Base-by-base conservation (phyloP, 2,113 vertebrate genomes). In the Phyllostomus discolor region DNA sequence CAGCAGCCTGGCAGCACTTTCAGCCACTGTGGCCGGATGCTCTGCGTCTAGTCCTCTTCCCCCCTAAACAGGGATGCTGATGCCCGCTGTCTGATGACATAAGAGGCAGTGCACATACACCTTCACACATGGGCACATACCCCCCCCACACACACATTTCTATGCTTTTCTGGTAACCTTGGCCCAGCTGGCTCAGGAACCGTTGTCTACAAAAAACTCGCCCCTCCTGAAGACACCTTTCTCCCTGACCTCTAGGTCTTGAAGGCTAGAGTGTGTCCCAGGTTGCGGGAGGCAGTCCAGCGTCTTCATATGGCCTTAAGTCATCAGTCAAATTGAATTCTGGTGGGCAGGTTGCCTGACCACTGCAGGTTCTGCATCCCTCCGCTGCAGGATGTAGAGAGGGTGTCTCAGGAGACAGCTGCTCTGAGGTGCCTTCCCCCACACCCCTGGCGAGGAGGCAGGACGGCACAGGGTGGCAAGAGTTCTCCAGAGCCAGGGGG, bases 31-130 rank as follows among this genome's bases (percentile, higher is more conserved):
- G 28, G 33, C 31, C 70, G 10, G 24, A 12, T 38, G 79, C 54
- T 35, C 20, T 52, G 0, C 15, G n/a, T n/a, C 59, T 41, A 62
- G n/a, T 31, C 64, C 43, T 66, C 31, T 64, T 19, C 22, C 10
- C 62, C 31, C 20, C 54, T 88, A 43, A 73, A 10, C 0, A 15
- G 66, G 52, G 41, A 46, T 84, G 62, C n/a, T n/a, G 66, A 41
- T 26, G 46, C 38, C 79, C 67, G 38, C 83, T 89, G 16, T 0
- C 38, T 43, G 38, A 22, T 4, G n/a, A 72, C 41, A 0, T 43
- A 17, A 41, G 41, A 22, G 7, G 5, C 4, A 0, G 22, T 43
- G 2, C 50, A 28, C 28, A 1, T 0, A 15, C 26, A 1, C 15
- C 28, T 28, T 26, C 15, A 14, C 4, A 41, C 35, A n/a, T 0